phyloP scores from a whole-genome alignment of 2,113 vertebrate genomes.

The Rattus rattus region DNA sequence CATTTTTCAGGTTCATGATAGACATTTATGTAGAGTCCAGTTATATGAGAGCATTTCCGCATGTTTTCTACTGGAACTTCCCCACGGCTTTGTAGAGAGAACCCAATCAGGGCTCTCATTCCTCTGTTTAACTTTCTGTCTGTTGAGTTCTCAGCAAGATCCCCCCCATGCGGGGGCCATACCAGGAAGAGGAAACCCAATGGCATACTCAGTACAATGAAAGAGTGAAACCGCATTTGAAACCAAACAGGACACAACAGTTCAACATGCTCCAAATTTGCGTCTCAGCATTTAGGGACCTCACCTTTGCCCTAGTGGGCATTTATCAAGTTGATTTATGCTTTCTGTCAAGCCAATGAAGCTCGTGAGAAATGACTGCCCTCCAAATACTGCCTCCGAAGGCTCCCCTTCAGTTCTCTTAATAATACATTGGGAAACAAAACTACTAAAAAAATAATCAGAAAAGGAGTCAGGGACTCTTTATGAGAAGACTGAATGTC shows the following conservation, averaged over 20 bases:
- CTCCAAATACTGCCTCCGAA: neutral
- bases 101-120: neutral
- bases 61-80: neutral
- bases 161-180: neutral
- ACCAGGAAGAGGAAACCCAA: neutral
- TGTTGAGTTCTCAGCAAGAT: neutral
- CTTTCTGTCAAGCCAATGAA: constrained; percentile 33
- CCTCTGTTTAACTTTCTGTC: constrained; percentile 3
- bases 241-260: constrained; percentile 21
- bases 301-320: constrained; percentile 3
- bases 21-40: neutral
- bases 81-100: neutral
- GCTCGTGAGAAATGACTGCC: constrained; percentile 59
- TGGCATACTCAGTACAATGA: neutral
- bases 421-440: neutral
- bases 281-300: neutral
- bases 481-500: constrained; percentile 67
- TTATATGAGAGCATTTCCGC: neutral
- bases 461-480: constrained; percentile 9
- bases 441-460: constrained; percentile 47
- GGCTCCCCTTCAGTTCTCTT: neutral
- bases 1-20: neutral
- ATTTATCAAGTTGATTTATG: constrained; percentile 72
- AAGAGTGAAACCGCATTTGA: neutral
- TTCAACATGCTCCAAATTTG: neutral